These are phyloP conservation scores for Melinaea marsaeus DNA, from an alignment of 2,888 invertebrate species.

Conservation along the genomic window DNA sequence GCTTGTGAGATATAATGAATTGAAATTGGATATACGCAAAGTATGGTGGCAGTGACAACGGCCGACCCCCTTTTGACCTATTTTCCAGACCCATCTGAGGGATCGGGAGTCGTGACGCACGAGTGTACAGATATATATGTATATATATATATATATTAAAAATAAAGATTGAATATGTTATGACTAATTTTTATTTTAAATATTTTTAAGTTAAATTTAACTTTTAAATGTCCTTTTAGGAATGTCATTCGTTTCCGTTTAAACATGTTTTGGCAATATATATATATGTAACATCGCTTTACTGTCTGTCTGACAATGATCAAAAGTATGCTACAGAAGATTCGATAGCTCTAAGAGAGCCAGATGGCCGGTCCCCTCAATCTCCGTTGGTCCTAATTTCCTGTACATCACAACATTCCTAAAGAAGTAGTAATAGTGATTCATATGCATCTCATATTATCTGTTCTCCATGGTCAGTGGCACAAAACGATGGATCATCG, in stretches of 20 bases:
- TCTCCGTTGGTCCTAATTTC: no score
- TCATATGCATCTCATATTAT: no score
- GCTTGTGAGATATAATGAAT: conserved; percentile 17
- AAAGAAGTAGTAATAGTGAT: no score
- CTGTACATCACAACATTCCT: no score
- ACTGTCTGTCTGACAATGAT: not conserved
- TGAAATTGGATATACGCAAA: conserved; percentile 26
- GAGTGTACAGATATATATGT: conserved; percentile 29
- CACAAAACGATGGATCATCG: no score
- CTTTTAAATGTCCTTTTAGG: not conserved
- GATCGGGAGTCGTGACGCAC: conserved; percentile 61
- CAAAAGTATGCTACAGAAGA: not conserved
- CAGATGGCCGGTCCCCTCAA: no score
- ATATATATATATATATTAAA: not conserved
- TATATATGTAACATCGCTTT: not conserved
- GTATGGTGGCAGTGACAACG: conserved; percentile 64
- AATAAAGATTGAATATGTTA: not conserved
- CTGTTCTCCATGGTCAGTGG: no score
- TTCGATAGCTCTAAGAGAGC: no score
- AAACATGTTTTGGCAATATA: not conserved
- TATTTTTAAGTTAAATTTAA: not conserved
- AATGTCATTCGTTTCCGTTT: not conserved
- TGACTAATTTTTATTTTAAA: not conserved
- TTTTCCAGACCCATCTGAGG: conserved; percentile 64
- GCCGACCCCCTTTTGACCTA: conserved; percentile 73